A percentile compares a stretch with the other conserved stretches of the same genome.
Evolutionary conservation across 2,888 invertebrate species (phyloP).

Genomic region (Malachius bipustulatus): DNA sequence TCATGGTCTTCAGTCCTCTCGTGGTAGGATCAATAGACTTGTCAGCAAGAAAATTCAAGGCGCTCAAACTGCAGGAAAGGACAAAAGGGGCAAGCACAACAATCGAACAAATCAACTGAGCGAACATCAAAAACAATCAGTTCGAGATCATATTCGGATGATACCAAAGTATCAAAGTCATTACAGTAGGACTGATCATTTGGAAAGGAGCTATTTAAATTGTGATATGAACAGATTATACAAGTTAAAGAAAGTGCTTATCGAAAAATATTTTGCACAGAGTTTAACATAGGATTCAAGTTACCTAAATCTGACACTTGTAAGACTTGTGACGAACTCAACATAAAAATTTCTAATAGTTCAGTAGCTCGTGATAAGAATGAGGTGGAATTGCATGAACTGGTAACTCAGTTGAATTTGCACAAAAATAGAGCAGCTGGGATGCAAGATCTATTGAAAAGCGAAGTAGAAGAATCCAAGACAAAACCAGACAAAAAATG

Average conservation of each 20-base stretch:
- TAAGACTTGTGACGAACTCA: slow-evolving; percentile 12
- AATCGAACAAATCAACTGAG: slow-evolving; percentile 11
- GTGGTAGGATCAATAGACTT: slow-evolving; percentile 12
- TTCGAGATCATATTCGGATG: slow-evolving; percentile 11
- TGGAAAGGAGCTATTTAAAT: slow-evolving; percentile 11
- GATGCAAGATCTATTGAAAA: slow-evolving; percentile 14
- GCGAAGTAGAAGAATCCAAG: slow-evolving; percentile 7
- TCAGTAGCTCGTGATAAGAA: background rate
- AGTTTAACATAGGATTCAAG: slow-evolving; percentile 14
- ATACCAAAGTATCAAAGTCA: slow-evolving; percentile 16
- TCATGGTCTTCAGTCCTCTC: slow-evolving; percentile 9
- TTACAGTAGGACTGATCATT: slow-evolving; percentile 13
- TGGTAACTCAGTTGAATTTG: slow-evolving; percentile 9
- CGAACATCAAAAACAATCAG: slow-evolving; percentile 10
- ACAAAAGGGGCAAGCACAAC: slow-evolving; percentile 12
- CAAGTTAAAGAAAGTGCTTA: slow-evolving; percentile 10
- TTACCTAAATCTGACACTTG: slow-evolving; percentile 15
- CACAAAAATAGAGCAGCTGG: slow-evolving; percentile 12
- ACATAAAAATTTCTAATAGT: slow-evolving; percentile 5
- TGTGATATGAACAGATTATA: slow-evolving; percentile 9
- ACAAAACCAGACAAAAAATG: slow-evolving; percentile 6
- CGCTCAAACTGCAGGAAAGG: slow-evolving; percentile 7
- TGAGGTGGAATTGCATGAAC: background rate
- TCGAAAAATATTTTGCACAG: slow-evolving; percentile 11
- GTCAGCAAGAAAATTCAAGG: slow-evolving; percentile 9